Conservation (phyloP, 2,113 vertebrate species). For the Coptodon rendalli region DNA sequence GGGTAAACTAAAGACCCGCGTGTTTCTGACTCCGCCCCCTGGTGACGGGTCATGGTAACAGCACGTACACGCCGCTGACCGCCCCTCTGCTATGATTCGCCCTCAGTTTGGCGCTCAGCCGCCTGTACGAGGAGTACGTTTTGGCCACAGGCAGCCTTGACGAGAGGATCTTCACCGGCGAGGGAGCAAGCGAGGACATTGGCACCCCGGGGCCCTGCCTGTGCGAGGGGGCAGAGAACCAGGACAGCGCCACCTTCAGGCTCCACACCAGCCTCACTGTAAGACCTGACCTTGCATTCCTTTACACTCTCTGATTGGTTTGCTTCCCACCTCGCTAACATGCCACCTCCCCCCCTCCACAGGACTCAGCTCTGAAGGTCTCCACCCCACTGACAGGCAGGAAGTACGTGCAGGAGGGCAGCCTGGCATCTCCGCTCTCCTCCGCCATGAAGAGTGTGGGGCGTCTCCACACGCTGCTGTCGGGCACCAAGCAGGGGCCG, state of each 20-base stretch:
- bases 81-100: background rate
- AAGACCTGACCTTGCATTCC: background rate
- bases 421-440: constrained; percentile 75
- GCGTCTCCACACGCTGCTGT: constrained; percentile 84
- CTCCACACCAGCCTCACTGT: constrained; percentile 50
- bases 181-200: constrained; percentile 86
- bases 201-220: constrained; percentile 79
- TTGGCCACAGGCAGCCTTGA: constrained; percentile 86
- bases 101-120: constrained; percentile 82
- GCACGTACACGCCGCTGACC: background rate
- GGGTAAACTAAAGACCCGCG: background rate
- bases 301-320: background rate
- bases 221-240: constrained; percentile 70
- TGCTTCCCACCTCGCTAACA: background rate
- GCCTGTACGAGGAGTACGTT: constrained; percentile 88
- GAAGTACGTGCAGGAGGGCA: constrained; percentile 77
- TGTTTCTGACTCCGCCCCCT: background rate
- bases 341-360: background rate
- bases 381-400: constrained; percentile 83
- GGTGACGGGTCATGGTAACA: background rate
- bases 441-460: constrained; percentile 81
- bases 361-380: constrained; percentile 79
- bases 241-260: constrained; percentile 36
- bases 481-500: constrained; percentile 81
- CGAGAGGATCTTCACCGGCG: constrained; percentile 88